A percentile compares a stretch with the other conserved stretches of the same genome.
Conservation (phyloP, 2,888 invertebrate genomes). For the Pammene aurita region DNA sequence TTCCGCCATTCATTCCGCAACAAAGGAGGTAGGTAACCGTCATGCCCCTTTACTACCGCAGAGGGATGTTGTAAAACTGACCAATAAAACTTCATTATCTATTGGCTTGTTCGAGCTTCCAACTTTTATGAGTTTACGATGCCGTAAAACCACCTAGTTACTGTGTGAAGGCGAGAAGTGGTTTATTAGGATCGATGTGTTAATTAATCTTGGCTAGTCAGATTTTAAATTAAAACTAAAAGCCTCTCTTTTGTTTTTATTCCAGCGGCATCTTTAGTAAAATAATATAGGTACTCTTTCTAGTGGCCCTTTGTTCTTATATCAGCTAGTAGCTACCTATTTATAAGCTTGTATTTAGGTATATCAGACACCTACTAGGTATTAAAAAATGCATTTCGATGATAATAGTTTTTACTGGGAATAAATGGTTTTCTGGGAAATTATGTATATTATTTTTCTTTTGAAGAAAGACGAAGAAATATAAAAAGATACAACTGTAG, state of each 20-base stretch:
- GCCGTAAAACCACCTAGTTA: slow-evolving; percentile 64
- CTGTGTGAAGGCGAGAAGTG: slow-evolving; percentile 46
- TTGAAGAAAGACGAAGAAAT: too few relatives aligned
- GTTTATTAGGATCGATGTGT: slow-evolving; percentile 35
- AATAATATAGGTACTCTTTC: too few relatives aligned
- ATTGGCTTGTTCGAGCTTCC: slow-evolving; percentile 79
- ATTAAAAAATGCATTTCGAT: too few relatives aligned
- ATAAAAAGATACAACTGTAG: too few relatives aligned
- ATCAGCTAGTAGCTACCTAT: too few relatives aligned
- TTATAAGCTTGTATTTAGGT: too few relatives aligned
- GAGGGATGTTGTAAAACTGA: slow-evolving; percentile 80
- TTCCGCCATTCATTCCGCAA: slow-evolving; percentile 19
- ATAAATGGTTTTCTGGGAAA: too few relatives aligned
- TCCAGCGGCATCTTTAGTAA: too few relatives aligned
- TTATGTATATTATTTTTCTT: too few relatives aligned
- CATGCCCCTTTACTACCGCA: slow-evolving; percentile 70
- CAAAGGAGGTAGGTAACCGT: slow-evolving; percentile 51
- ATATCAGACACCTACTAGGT: too few relatives aligned
- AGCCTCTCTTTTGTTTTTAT: neutral
- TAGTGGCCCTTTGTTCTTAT: too few relatives aligned
- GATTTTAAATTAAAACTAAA: neutral
- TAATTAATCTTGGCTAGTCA: slow-evolving; percentile 21
- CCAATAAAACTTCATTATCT: slow-evolving; percentile 84
- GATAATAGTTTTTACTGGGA: too few relatives aligned
- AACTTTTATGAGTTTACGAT: slow-evolving; percentile 81